Base-by-base conservation (phyloP, 2,113 vertebrate species). In the Phyllopteryx taeniolatus region DNA sequence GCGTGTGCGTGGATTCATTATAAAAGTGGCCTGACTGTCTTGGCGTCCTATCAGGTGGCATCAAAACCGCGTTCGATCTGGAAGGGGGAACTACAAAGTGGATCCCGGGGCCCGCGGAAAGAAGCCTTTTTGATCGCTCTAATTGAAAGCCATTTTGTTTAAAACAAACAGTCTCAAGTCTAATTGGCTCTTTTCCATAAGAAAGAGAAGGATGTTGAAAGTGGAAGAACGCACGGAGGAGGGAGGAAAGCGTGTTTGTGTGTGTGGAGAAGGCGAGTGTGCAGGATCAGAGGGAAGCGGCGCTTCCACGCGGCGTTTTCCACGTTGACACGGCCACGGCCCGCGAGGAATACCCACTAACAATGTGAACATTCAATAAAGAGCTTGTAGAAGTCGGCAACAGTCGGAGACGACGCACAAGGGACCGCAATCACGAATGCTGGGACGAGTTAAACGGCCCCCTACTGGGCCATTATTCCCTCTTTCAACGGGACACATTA, bases 121-220 rank as follows among this genome's bases (percentile, higher is more conserved):
- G 91, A 93, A 91, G 86, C 92, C 82, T 90, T 92, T 98, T 97
- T 99, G 96, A 99, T 98, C 95, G 94, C 83, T 83, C 96, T 99
- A 99, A 99, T 98, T 98, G 98, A 98, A 96, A 97, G 93, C 94
- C 95, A 96, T 98, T 98, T 98, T 98, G 95, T 98, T 96, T 98
- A 95, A 98, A 98, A 98, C 97, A 99, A 98, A 98, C 97, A 98
- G 96, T 97, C 96, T 98, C 84, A 93, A 95, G 91, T 96, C 94
- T 98, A 99, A 99, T 99, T 99, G 97, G 95, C 96, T 98, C 94
- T 95, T 98, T 98, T 99, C 95, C 98, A 98, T 98, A 96, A 98
- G 95, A 99, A 98, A 98, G 95, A 91, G 90, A 95, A 94, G 93
- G 93, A 98, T 97, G 95, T 96, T 98, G 95, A 98, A 98, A 98